Conservation (phyloP, 2,888 invertebrate species). For the Lycia hirtaria region DNA sequence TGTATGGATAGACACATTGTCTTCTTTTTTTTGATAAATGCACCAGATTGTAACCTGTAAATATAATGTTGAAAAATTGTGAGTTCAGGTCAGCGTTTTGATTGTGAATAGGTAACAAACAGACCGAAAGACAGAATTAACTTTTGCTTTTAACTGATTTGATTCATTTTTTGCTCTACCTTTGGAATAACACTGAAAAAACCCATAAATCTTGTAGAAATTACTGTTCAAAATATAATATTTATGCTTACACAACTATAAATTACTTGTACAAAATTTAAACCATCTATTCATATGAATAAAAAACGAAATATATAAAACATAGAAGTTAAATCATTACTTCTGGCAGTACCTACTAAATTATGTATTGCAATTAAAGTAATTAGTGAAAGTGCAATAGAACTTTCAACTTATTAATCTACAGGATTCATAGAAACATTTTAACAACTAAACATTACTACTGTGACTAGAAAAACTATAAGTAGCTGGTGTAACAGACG, state of each 20-base stretch:
- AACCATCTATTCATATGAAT: conserved; percentile 30
- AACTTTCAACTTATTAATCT: conserved; percentile 41
- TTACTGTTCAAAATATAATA: background rate
- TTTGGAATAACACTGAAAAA: no score
- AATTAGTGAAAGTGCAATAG: conserved; percentile 75
- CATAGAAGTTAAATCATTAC: background rate
- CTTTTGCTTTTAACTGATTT: no score
- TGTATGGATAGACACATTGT: no score
- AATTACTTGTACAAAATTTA: background rate
- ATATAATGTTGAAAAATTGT: no score
- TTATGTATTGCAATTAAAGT: conserved; percentile 36
- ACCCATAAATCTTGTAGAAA: background rate
- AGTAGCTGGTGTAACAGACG: conserved; percentile 82
- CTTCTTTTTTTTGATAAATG: no score
- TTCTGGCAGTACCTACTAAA: background rate
- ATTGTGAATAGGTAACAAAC: no score
- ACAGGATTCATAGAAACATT: conserved; percentile 52
- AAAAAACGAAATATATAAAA: background rate
- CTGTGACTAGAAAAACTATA: conserved; percentile 85
- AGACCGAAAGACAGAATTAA: no score
- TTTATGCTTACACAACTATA: background rate
- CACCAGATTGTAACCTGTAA: no score
- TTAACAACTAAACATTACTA: conserved; percentile 74
- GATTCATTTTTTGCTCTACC: no score
- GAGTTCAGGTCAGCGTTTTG: no score